These are phyloP conservation scores for Echeneis naucrates DNA, from an alignment of 2,797 vertebrate genomes.

Conservation along the genomic window DNA sequence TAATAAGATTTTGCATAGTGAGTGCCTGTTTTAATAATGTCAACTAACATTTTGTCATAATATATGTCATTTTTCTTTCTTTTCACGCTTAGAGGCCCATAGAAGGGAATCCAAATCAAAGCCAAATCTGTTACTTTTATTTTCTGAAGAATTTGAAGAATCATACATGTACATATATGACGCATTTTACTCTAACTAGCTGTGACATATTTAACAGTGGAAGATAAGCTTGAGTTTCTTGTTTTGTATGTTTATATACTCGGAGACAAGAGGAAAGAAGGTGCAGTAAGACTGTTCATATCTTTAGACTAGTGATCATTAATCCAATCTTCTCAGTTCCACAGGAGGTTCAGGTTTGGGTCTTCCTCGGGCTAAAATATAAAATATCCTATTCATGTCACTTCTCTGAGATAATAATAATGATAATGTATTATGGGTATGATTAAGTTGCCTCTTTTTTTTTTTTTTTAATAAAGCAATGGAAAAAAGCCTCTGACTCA, in stretches of 20 bases:
- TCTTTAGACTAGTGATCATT: conserved; percentile 17
- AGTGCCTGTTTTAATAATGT: conserved; percentile 44
- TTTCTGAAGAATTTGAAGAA: conserved; percentile 45
- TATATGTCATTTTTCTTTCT: conserved; percentile 37
- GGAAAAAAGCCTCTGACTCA: conserved; percentile 40
- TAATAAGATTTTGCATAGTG: conserved; percentile 43
- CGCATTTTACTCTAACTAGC: conserved; percentile 30
- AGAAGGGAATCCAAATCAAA: conserved; percentile 59
- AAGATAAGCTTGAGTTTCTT: conserved; percentile 24
- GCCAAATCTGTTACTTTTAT: conserved; percentile 48
- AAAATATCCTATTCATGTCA: conserved; percentile 35
- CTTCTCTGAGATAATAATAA: conserved; percentile 39
- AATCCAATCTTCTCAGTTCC: conserved; percentile 6
- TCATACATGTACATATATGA: conserved; percentile 36
- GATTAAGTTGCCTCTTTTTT: conserved; percentile 65
- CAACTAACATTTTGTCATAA: conserved; percentile 54
- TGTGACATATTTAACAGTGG: conserved; percentile 22
- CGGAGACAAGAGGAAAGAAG: conserved; percentile 2
- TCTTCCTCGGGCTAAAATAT: conserved; percentile 8
- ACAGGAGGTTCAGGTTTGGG: conserved; percentile 26
- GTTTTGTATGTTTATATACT: conserved; percentile 22
- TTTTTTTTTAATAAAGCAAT: conserved; percentile 77
- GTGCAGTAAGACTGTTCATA: conserved; percentile 16
- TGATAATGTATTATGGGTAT: conserved; percentile 61
- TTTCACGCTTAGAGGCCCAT: conserved; percentile 22